Percentiles rank a stretch among this genome's conserved stretches.
Evolutionary conservation across 2,888 invertebrate species (phyloP).

Genomic region (Periphyllus acericola): DNA sequence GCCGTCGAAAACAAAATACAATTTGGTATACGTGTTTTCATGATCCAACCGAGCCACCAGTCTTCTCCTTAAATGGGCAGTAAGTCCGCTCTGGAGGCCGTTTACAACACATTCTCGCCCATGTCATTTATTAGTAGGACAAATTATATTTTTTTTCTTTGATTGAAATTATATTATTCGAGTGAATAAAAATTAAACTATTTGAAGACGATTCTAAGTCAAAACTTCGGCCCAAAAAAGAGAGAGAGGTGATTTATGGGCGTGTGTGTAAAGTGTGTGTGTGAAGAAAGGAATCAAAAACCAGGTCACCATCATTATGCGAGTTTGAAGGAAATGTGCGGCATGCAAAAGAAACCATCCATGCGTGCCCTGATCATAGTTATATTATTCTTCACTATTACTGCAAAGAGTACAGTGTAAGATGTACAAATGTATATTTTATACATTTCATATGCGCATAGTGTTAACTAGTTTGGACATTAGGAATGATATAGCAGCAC

Average conservation of each 20-base stretch:
- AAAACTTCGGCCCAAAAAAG: slow-evolving; percentile 11
- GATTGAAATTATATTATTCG: slow-evolving; percentile 24
- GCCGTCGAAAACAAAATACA: slow-evolving; percentile 40
- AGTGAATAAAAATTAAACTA: background rate
- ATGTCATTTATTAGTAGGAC: slow-evolving; percentile 50
- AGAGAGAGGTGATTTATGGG: slow-evolving; percentile 46
- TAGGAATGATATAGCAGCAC: background rate
- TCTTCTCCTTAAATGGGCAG: slow-evolving; percentile 60
- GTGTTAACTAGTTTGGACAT: background rate
- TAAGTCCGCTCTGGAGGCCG: slow-evolving; percentile 52
- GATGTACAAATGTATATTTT: background rate
- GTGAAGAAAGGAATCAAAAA: slow-evolving; percentile 53
- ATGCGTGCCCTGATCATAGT: slow-evolving; percentile 40
- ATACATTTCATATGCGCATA: background rate
- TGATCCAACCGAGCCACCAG: slow-evolving; percentile 44
- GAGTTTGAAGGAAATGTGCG: slow-evolving; percentile 38
- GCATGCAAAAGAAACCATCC: slow-evolving; percentile 58
- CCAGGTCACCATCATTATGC: slow-evolving; percentile 58
- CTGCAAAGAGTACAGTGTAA: background rate
- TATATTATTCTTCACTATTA: slow-evolving; percentile 30
- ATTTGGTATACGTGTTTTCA: slow-evolving; percentile 52
- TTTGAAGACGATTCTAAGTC: slow-evolving; percentile 22
- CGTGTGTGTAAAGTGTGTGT: slow-evolving; percentile 4
- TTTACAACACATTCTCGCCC: slow-evolving; percentile 58
- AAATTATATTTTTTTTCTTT: slow-evolving; percentile 8